Percentiles rank a stretch among this genome's conserved stretches.
Evolutionary conservation across 2,113 vertebrate species (phyloP).

Genomic region (Mirounga angustirostris): DNA sequence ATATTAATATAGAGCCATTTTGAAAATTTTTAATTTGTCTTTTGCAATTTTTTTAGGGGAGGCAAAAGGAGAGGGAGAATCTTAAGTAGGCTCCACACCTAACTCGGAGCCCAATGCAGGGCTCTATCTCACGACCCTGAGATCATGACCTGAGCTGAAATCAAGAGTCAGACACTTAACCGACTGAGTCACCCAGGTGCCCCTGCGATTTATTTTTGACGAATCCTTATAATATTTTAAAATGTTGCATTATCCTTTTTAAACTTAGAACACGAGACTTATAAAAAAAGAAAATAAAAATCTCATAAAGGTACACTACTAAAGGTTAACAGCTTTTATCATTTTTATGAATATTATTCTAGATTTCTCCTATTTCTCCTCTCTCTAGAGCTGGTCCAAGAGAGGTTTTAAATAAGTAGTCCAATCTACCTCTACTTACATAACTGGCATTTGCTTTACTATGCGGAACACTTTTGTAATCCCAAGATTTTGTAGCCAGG

Average conservation of each 20-base stretch:
- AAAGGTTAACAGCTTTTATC: background rate
- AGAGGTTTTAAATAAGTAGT: background rate
- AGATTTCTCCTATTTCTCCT: background rate
- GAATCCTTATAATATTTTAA: background rate
- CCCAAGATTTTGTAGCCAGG: background rate
- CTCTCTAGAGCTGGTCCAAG: background rate
- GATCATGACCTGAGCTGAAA: background rate
- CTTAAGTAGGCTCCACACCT: background rate
- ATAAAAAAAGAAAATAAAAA: background rate
- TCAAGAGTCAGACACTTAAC: background rate
- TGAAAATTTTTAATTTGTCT: background rate
- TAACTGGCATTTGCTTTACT: background rate
- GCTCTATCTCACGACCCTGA: background rate
- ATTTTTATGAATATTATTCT: background rate
- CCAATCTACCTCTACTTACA: background rate
- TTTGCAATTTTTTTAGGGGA: background rate
- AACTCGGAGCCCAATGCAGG: background rate
- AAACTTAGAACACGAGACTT: background rate
- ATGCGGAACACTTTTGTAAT: background rate
- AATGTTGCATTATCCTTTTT: background rate
- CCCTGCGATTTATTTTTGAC: background rate
- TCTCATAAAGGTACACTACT: background rate
- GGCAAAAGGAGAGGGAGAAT: background rate
- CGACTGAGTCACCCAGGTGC: background rate
- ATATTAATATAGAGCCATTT: background rate